A percentile compares a stretch with the other conserved stretches of the same genome.
Conservation (phyloP, 2,888 invertebrate species). For the Ceriagrion tenellum region DNA sequence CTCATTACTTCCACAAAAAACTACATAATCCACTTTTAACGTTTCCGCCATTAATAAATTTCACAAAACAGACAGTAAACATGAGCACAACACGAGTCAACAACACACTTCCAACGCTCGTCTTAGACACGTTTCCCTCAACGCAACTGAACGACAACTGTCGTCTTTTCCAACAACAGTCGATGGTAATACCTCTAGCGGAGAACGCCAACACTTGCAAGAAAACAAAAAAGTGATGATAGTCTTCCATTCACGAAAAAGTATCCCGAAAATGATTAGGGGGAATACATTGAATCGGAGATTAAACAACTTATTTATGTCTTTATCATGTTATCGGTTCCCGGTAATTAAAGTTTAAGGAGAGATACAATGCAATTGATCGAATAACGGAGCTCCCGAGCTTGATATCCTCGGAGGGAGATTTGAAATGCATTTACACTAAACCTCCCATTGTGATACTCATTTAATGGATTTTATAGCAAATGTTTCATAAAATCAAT, state of each 20-base stretch:
- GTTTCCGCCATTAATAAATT: conserved; percentile 50
- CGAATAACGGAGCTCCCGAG: too few relatives aligned
- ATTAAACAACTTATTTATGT: neutral
- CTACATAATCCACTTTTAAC: neutral
- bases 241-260: conserved; percentile 53
- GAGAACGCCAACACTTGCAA: conserved; percentile 69
- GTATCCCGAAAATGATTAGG: neutral
- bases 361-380: too few relatives aligned
- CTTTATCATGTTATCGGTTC: too few relatives aligned
- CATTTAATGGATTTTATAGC: too few relatives aligned
- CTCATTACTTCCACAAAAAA: conserved; percentile 56
- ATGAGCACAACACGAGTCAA: neutral
- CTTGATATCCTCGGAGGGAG: too few relatives aligned
- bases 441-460: too few relatives aligned
- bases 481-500: too few relatives aligned
- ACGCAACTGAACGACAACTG: conserved; percentile 49
- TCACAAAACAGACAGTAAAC: conserved; percentile 18
- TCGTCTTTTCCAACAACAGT: conserved; percentile 23
- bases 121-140: neutral
- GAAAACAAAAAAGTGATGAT: conserved; percentile 73
- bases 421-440: too few relatives aligned
- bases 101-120: neutral
- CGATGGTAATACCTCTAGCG: neutral
- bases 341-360: too few relatives aligned
- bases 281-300: neutral